Conservation (phyloP, 1,140 invertebrate species). For the Nebria ingens region DNA sequence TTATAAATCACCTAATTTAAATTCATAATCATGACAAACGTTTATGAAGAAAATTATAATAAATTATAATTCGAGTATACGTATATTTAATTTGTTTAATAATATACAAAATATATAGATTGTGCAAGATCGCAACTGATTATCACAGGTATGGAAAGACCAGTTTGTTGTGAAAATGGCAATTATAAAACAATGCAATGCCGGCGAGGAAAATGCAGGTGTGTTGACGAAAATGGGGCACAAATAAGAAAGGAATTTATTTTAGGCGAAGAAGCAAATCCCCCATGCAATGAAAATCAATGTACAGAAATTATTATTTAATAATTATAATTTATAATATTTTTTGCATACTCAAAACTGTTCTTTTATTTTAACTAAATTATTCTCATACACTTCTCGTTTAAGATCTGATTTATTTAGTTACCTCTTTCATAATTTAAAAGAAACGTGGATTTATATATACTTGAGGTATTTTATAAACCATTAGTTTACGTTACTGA, state of each 20-base stretch:
- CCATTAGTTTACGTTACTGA: too few relatives aligned
- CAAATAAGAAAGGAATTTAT: constrained; percentile 29
- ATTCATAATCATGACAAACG: too few relatives aligned
- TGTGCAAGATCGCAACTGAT: constrained; percentile 41
- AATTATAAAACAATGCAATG: constrained; percentile 48
- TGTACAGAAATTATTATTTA: background rate
- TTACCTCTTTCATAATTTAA: background rate
- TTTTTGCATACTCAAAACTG: background rate
- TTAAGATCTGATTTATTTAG: background rate
- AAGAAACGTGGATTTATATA: background rate
- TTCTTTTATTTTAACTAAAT: background rate
- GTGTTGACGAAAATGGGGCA: constrained; percentile 46
- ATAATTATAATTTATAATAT: constrained; percentile 1
- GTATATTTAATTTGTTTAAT: background rate
- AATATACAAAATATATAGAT: constrained; percentile 38
- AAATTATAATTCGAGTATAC: background rate
- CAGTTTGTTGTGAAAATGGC: constrained; percentile 45
- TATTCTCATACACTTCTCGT: too few relatives aligned
- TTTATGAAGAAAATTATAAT: background rate
- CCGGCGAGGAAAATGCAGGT: constrained; percentile 43
- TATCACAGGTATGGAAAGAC: constrained; percentile 36
- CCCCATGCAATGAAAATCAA: background rate
- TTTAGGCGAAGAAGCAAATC: background rate
- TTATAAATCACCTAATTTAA: too few relatives aligned
- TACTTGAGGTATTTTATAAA: too few relatives aligned